Percentiles rank a stretch among this genome's conserved stretches.
phyloP scores from a whole-genome alignment of 2,888 invertebrate genomes.

The Cataglyphis albicans region DNA sequence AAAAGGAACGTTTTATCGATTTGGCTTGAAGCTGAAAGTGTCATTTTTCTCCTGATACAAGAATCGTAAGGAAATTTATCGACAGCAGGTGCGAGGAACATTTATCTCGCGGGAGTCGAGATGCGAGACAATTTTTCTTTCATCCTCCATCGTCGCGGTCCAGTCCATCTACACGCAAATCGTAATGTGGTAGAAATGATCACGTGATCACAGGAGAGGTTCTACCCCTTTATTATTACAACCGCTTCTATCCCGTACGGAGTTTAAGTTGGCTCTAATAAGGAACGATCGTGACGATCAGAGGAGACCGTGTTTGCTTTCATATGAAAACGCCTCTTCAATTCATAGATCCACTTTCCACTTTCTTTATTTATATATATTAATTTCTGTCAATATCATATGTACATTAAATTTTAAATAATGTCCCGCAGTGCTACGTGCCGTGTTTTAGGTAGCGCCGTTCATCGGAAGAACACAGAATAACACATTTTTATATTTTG shows the following conservation, averaged over 20 bases:
- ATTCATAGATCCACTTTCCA: slow-evolving; percentile 22
- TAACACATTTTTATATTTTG: not conserved
- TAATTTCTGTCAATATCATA: not conserved
- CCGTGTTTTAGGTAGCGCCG: not conserved
- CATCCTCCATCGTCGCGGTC: not conserved
- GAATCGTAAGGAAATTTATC: slow-evolving; percentile 54
- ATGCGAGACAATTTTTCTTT: slow-evolving; percentile 56
- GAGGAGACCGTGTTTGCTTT: slow-evolving; percentile 57
- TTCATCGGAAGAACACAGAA: not conserved
- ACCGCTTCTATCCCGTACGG: slow-evolving; percentile 64
- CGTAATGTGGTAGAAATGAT: slow-evolving; percentile 59
- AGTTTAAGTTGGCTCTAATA: slow-evolving; percentile 39
- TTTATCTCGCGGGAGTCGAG: slow-evolving; percentile 34
- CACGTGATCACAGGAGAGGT: slow-evolving; percentile 50
- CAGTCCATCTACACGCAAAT: slow-evolving; percentile 64
- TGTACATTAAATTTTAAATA: slow-evolving; percentile 19
- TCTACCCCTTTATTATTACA: slow-evolving; percentile 75
- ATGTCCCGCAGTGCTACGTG: not conserved
- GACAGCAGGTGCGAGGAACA: slow-evolving; percentile 52
- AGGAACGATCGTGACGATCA: slow-evolving; percentile 73
- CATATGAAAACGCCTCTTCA: slow-evolving; percentile 39
- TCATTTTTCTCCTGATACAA: slow-evolving; percentile 8
- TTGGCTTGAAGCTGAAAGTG: not conserved
- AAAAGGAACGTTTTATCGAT: not conserved
- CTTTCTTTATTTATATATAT: slow-evolving; percentile 28